Evolutionary conservation across 2,888 invertebrate genomes (phyloP).

Genomic region (Drosophila anceps): DNA sequence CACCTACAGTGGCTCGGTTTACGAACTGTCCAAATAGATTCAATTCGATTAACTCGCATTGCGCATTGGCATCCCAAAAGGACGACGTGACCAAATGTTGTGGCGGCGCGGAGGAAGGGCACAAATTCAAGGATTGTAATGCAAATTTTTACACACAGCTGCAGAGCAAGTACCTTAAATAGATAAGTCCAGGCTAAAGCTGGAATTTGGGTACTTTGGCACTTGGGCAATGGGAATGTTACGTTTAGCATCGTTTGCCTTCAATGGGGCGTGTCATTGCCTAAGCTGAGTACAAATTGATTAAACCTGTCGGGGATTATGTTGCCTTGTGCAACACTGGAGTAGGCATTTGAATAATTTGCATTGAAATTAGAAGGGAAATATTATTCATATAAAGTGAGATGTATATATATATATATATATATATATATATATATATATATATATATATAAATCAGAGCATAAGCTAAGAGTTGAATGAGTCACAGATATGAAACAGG

Average conservation of each 20-base stretch:
- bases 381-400: background rate
- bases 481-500: background rate
- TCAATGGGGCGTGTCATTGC: constrained; percentile 15
- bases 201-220: background rate
- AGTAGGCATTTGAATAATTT: background rate
- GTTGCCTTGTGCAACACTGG: background rate
- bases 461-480: background rate
- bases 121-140: constrained; percentile 24
- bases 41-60: constrained; percentile 73
- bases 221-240: background rate
- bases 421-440: background rate
- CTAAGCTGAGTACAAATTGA: constrained; percentile 7
- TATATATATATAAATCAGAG: background rate
- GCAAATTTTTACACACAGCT: constrained; percentile 8
- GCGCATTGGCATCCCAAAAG: constrained; percentile 34
- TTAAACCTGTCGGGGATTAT: constrained; percentile 4
- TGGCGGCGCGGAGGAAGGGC: background rate
- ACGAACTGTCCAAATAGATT: constrained; percentile 61
- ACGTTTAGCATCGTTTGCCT: background rate
- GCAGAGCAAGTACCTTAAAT: constrained; percentile 10
- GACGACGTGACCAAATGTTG: constrained; percentile 60
- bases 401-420: background rate
- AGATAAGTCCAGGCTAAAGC: constrained; percentile 15
- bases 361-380: background rate
- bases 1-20: constrained; percentile 7